Conservation (phyloP, 2,113 vertebrate species). For the Hyaena hyaena region DNA sequence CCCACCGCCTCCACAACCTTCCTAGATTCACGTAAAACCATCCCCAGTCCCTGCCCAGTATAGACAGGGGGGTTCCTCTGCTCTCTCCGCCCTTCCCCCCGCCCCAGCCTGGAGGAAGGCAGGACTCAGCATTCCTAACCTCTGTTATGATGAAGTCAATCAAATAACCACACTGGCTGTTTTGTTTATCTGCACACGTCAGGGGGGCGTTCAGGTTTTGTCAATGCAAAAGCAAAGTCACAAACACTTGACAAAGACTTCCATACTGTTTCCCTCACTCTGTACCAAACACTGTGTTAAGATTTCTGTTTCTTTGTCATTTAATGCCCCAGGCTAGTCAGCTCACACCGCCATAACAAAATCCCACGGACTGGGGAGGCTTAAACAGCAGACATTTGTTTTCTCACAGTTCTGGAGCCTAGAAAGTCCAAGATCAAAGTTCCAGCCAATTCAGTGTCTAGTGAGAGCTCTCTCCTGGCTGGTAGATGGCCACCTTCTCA, state of each 20-base stretch:
- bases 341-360: neutral
- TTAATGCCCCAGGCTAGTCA: neutral
- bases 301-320: neutral
- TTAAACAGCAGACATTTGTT: neutral
- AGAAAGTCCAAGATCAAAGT: neutral
- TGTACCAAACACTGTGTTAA: neutral
- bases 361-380: neutral
- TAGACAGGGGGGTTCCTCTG: rapidly evolving
- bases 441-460: neutral
- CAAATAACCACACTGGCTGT: neutral
- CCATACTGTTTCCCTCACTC: neutral
- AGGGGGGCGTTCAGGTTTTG: neutral
- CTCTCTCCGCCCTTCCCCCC: neutral
- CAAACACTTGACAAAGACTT: neutral
- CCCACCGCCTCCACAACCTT: neutral
- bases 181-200: neutral
- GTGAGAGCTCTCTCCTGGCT: neutral
- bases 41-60: neutral
- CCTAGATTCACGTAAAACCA: neutral
- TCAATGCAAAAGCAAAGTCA: neutral
- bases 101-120: neutral
- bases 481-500: neutral
- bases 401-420: neutral
- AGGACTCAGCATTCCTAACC: neutral
- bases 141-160: neutral